Conservation (phyloP, 2,888 invertebrate species). For the Acrocera orbiculus region DNA sequence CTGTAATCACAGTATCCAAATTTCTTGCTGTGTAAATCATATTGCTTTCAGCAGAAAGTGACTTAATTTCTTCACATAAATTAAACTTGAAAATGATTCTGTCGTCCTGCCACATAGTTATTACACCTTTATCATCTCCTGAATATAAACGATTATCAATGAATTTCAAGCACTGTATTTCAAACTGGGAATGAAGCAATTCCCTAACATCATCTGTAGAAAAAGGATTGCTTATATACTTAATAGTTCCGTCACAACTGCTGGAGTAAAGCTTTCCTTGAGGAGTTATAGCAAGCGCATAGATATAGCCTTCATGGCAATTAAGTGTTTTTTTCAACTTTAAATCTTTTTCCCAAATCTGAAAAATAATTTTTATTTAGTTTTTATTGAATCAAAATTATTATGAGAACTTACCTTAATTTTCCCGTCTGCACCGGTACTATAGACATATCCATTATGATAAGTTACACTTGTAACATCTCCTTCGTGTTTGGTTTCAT, state of each 20-base stretch:
- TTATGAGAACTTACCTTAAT: constrained; percentile 21
- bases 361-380: constrained; percentile 5
- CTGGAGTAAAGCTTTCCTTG: constrained; percentile 28
- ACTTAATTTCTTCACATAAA: constrained; percentile 28
- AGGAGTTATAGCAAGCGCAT: constrained; percentile 23
- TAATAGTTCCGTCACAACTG: constrained; percentile 29
- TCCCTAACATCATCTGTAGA: constrained; percentile 18
- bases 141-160: constrained; percentile 22
- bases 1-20: constrained; percentile 26
- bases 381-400: too few relatives aligned
- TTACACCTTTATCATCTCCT: constrained; percentile 30
- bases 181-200: constrained; percentile 23
- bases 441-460: constrained; percentile 22
- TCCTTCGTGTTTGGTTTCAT: constrained; percentile 22
- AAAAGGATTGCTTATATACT: constrained; percentile 23
- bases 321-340: constrained; percentile 22
- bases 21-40: constrained; percentile 28
- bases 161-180: constrained; percentile 25
- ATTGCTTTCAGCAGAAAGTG: constrained; percentile 23
- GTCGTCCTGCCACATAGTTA: constrained; percentile 28
- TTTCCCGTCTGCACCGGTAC: constrained; percentile 31
- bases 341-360: constrained; percentile 28
- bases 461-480: constrained; percentile 25
- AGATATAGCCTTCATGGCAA: constrained; percentile 27
- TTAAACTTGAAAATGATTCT: constrained; percentile 29